Base-by-base conservation (phyloP, 1,140 invertebrate genomes). In the Drosophila murphyi region DNA sequence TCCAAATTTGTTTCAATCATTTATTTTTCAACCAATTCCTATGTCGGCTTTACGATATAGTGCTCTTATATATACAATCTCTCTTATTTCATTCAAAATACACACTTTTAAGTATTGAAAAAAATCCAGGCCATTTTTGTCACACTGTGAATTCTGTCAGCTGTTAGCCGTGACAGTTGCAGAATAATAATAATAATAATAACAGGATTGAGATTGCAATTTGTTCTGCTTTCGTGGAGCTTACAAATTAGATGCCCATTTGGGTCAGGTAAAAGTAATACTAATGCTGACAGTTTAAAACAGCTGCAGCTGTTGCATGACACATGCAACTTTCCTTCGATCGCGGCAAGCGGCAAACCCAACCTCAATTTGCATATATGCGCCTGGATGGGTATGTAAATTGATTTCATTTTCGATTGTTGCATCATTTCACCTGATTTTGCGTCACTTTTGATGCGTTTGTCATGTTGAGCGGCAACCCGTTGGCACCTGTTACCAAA, bases 211-310 rank as follows among this genome's bases (percentile, higher is more conserved):
- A 41, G 47, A 64, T 39, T 74, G 76, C 73, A 89, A 89, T 89
- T 87, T 54, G 85, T 87, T 87, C 83, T 87, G 82, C 83, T 87
- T 88, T 87, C 83, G 32, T 81, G 81, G 50, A 50, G 82, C 12
- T 80, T 65, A 34, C 35, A 48, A 62, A 45, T 32, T 8, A 31
- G 45, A 8, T 59, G 69, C 64, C 51, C 87, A 89, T 87, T 65
- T 73, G 54, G 83, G 83, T 83, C 83, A 78, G 85, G 80, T 88
- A 87, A 89, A 89, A 87, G 83, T 87, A 69, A 60, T 48, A 51
- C 60, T 68, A 63, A 41, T 37, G 32, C 12, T 32, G 8, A 12
- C 43, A 45, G 45, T 47, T 32, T 57, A 39, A 55, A 70, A 10
- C 35, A 45, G 69, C 28, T 55, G 56, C 63, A 59, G 2, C 45